These are phyloP conservation scores for Petromus typicus DNA, from an alignment of 2,113 vertebrate genomes.

Conservation along the genomic window DNA sequence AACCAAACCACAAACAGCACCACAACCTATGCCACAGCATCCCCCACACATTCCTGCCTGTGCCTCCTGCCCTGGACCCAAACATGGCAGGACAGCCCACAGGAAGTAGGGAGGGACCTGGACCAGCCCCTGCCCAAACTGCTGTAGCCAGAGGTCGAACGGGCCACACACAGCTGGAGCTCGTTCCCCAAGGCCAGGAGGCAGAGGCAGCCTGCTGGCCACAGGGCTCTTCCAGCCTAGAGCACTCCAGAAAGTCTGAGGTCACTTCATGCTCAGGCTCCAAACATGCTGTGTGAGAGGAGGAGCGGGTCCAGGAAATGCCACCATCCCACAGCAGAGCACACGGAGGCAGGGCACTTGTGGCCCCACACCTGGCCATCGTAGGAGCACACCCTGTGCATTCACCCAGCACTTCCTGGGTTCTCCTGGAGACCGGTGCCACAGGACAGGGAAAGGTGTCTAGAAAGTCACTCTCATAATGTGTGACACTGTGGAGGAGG, in stretches of 20 bases:
- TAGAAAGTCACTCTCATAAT: too few relatives aligned
- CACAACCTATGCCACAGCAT: constrained; percentile 12
- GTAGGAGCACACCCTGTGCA: not conserved
- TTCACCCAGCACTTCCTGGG: not conserved
- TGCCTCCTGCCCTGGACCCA: not conserved
- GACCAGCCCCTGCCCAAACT: not conserved
- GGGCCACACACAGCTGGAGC: not conserved
- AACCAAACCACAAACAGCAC: constrained; percentile 59
- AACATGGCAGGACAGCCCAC: not conserved
- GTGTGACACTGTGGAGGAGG: too few relatives aligned
- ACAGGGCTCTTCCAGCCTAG: not conserved
- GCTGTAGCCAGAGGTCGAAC: not conserved
- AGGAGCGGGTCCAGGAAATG: not conserved
- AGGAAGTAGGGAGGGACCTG: too few relatives aligned
- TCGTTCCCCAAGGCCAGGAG: too few relatives aligned
- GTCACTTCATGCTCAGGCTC: too few relatives aligned
- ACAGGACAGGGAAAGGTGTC: too few relatives aligned
- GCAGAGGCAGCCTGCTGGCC: not conserved
- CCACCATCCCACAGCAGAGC: not conserved
- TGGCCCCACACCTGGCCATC: too few relatives aligned
- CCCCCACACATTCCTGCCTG: not conserved
- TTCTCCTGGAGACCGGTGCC: not conserved
- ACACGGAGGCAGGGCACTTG: not conserved
- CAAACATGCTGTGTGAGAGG: too few relatives aligned
- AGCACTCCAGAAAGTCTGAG: not conserved